Evolutionary conservation across 2,797 vertebrate genomes (phyloP).

Genomic region (Periparus ater): DNA sequence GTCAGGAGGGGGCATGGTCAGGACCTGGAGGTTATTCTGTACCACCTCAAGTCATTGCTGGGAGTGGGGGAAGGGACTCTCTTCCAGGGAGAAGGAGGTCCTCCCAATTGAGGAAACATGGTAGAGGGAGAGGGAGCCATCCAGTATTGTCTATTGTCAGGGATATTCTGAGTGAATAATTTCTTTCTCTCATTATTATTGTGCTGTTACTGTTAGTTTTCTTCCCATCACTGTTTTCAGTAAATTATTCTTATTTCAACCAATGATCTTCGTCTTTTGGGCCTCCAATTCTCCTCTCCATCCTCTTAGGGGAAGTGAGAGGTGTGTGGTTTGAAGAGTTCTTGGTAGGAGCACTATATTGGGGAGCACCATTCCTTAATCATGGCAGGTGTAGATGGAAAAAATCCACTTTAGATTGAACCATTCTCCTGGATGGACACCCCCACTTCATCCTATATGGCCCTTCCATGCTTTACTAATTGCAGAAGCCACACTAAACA

Average conservation of each 20-base stretch:
- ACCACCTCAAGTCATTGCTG: no score
- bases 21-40: no score
- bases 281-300: not conserved
- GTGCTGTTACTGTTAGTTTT: no score
- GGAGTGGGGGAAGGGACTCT: no score
- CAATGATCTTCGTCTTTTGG: not conserved
- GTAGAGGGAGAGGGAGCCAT: not conserved
- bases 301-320: not conserved
- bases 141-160: not conserved
- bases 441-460: not conserved
- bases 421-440: not conserved
- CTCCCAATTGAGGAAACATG: no score
- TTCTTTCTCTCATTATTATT: not conserved
- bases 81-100: no score
- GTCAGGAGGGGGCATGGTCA: no score
- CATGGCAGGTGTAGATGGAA: not conserved
- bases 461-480: not conserved
- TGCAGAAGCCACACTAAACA: not conserved
- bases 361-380: not conserved
- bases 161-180: not conserved
- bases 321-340: not conserved
- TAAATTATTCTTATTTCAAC: not conserved
- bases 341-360: accelerated
- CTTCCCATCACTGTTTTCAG: not conserved
- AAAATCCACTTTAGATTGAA: not conserved